These are phyloP conservation scores for Mallotus villosus DNA, from an alignment of 2,797 vertebrate species.

Conservation along the genomic window DNA sequence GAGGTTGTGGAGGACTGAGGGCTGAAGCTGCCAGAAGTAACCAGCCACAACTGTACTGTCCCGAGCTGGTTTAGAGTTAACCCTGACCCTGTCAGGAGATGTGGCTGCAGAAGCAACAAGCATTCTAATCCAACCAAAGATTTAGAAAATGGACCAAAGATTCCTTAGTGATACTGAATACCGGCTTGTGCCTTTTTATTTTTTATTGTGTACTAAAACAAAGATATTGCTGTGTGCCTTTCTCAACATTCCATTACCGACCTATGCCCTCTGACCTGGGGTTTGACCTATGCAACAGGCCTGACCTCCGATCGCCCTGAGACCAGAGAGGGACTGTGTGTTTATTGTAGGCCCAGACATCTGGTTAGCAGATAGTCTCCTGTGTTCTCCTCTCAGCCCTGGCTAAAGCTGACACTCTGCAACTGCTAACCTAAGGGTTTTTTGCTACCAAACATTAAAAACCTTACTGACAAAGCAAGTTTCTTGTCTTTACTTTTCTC, in stretches of 20 bases:
- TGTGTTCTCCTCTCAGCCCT: too few species aligned
- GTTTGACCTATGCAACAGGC: too few species aligned
- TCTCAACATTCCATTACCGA: constrained; percentile 37
- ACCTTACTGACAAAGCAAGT: constrained; percentile 62
- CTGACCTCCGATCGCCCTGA: background rate
- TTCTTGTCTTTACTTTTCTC: constrained; percentile 1
- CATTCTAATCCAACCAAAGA: constrained; percentile 68
- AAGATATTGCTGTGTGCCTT: constrained; percentile 36
- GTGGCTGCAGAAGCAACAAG: constrained; percentile 61
- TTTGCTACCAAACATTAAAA: constrained; percentile 79
- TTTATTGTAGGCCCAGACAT: too few species aligned
- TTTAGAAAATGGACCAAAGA: constrained; percentile 75
- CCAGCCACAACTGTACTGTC: constrained; percentile 13
- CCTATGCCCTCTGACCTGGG: background rate
- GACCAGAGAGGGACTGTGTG: too few species aligned
- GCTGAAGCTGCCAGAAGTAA: background rate
- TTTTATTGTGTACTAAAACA: constrained; percentile 58
- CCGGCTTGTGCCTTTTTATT: constrained; percentile 52
- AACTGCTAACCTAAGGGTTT: constrained; percentile 70
- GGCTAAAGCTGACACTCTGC: background rate
- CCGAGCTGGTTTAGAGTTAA: constrained; percentile 42
- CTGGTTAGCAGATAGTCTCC: too few species aligned
- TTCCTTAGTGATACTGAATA: constrained; percentile 40
- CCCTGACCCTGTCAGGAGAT: constrained; percentile 31
- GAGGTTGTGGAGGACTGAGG: constrained; percentile 79